Base-by-base conservation (phyloP, 64 coral and sea anemone genomes). In the Dendrophyllia cribrosa region DNA sequence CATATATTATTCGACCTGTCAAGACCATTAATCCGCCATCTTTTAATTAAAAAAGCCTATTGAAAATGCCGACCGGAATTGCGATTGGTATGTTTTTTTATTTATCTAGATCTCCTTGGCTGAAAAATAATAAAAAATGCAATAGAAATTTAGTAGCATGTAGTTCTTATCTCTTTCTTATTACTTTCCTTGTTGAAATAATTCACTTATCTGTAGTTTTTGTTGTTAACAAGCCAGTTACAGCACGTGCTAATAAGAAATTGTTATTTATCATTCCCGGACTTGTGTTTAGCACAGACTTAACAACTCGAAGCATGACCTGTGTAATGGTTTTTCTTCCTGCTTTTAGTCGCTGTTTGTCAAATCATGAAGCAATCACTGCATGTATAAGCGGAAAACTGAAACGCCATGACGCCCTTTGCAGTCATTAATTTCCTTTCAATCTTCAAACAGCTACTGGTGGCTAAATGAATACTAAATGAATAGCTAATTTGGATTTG, bases 31-130 rank as follows among this genome's bases (percentile, higher is more conserved):
- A 84, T 84, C 80, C 47, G 26, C 17, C 43, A 51, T 84, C 80
- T 68, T 68, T 84, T 84, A 84, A 84, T 84, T 84, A 84, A 84
- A 84, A 84, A 68, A 12, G 1, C 20, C 80, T 50, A 84, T 84
- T 84, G 80, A 84, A 67, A 50, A 47, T 46, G 62, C 80, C 80
- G 80, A 84, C 80, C 80, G 80, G 80, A 84, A 84, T 84, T 67
- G 43, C 9, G 80, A 84, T 84, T 84, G 66, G 16, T 47, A 84
- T 62, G 50, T 75, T 84, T 51, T 20, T 82, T 84, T 68, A 44
- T 84, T 67, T 63, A 51, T 49, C 20, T 48, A 20, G 61, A 84
- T 47, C 5, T 66, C 45, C 20, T 23, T 4, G 3, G 0, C 7
- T 9, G 20, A 17, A 46, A 83, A 66, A 84, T 66, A 66, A 84